These are phyloP conservation scores for Muricea muricata DNA, from an alignment of 92 coral and sea anemone species.

Conservation along the genomic window DNA sequence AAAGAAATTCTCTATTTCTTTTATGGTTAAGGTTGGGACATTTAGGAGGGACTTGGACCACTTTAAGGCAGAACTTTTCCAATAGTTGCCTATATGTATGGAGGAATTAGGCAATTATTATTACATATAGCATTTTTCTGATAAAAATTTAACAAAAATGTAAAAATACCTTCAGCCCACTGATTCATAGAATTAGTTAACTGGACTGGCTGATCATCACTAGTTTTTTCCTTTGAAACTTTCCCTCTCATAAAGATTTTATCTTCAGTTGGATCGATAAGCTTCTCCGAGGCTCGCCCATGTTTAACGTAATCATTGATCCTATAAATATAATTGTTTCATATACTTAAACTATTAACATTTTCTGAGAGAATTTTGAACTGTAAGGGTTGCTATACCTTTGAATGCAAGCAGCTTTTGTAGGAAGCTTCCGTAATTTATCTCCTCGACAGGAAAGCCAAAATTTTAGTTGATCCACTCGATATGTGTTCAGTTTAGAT, in stretches of 20 bases:
- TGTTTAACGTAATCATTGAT: too few relatives aligned
- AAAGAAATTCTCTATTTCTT: conserved; percentile 57
- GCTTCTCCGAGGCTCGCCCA: neutral
- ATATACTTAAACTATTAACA: too few relatives aligned
- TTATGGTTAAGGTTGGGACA: conserved; percentile 51
- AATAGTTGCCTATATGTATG: neutral
- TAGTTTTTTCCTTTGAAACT: too few relatives aligned
- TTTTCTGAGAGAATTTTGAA: too few relatives aligned
- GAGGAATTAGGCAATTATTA: too few relatives aligned
- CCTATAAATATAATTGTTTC: too few relatives aligned
- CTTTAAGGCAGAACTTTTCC: conserved; percentile 6
- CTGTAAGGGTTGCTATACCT: conserved; percentile 1
- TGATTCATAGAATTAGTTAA: too few relatives aligned
- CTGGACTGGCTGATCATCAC: too few relatives aligned
- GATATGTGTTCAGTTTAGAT: neutral
- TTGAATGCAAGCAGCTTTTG: conserved; percentile 64
- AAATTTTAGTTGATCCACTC: conserved; percentile 43
- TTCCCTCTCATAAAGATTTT: conserved; percentile 25
- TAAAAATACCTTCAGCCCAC: too few relatives aligned
- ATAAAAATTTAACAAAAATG: too few relatives aligned
- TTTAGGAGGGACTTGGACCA: conserved; percentile 40
- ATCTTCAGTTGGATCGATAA: conserved; percentile 16
- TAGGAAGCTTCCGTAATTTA: conserved; percentile 41
- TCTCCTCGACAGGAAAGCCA: conserved; percentile 61
- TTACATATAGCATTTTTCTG: too few relatives aligned